A percentile compares a stretch with the other conserved stretches of the same genome.
Conservation (phyloP, 2,888 invertebrate species). For the Malthinus flaveolus region DNA sequence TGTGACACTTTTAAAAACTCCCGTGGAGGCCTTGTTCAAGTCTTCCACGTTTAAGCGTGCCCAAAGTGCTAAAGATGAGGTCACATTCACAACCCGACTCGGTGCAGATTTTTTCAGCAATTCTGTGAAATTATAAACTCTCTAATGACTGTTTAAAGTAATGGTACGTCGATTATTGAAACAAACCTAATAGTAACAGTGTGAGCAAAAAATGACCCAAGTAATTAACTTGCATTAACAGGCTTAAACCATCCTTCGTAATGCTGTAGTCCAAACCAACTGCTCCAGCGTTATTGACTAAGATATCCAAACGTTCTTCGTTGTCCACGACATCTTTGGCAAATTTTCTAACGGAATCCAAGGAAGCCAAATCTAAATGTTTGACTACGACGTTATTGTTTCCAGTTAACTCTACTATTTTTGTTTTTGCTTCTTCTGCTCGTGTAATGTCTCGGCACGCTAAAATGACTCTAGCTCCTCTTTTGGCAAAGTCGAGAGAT, state of each 20-base stretch:
- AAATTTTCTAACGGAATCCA: slow-evolving; percentile 63
- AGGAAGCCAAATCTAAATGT: slow-evolving; percentile 60
- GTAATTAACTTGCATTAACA: slow-evolving; percentile 70
- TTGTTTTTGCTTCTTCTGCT: slow-evolving; percentile 45
- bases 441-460: slow-evolving; percentile 55
- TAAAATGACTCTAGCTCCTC: slow-evolving; percentile 60
- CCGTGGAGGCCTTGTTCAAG: slow-evolving; percentile 11
- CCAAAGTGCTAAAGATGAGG: slow-evolving; percentile 42
- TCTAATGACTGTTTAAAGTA: too few relatives aligned
- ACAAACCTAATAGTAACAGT: slow-evolving; percentile 61
- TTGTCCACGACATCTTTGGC: slow-evolving; percentile 59
- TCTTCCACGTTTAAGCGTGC: slow-evolving; percentile 41
- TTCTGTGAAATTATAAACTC: slow-evolving; percentile 8
- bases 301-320: slow-evolving; percentile 62
- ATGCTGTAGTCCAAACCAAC: slow-evolving; percentile 55
- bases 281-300: slow-evolving; percentile 69
- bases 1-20: slow-evolving; percentile 14
- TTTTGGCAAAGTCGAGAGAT: slow-evolving; percentile 53
- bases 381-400: slow-evolving; percentile 52
- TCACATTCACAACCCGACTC: slow-evolving; percentile 48
- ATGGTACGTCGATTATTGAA: not conserved
- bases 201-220: slow-evolving; percentile 75
- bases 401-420: slow-evolving; percentile 48
- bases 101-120: slow-evolving; percentile 48
- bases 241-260: slow-evolving; percentile 67